Base-by-base conservation (phyloP, 2,113 vertebrate genomes). In the Propithecus coquereli region DNA sequence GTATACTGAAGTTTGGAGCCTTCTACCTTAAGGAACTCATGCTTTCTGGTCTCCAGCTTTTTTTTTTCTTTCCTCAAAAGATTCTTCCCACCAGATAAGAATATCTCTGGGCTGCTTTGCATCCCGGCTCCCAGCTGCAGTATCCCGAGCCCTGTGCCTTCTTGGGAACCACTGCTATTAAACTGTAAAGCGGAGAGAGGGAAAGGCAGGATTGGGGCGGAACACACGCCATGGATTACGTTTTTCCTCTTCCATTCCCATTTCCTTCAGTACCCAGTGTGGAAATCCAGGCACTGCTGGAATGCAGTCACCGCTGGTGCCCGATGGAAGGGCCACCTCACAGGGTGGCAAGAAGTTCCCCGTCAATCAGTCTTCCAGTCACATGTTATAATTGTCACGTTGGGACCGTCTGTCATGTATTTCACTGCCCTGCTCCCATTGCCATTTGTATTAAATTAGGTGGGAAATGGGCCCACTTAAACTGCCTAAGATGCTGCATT, bases 281-380 rank as follows among this genome's bases (percentile, higher is more conserved):
- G 10, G 85, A 45, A 61, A 43, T 57, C 50, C 50, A n/a, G 22
- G 27, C 45, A 10, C 27, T 3, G 4, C 25, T 27, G n/a, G 32
- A 12, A 74, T 10, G 5, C 2, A 25, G 17, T 20, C 6, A 0
- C 2, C 40, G 5, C 20, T 14, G 0, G 23, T 27, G 30, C 2
- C 7, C 45, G 18, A 34, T 59, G 34, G 77, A 22, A 14, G 30
- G 43, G 32, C 25, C 1, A 3, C n/a, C 82, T 17, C 27, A 1
- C 20, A 63, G 10, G 30, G 23, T 4, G 65, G 11, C 22, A 9
- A 25, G 5, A 17, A 65, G 14, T 20, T 13, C 34, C 76, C 12
- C 17, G 8, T 74, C 8, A 5, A 12, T 23, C 76, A 27, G 37
- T 2, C 32, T 81, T 43, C 20, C 23, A 43, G 34, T 25, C 30